A percentile compares a stretch with the other conserved stretches of the same genome.
Conservation (phyloP, 1,140 invertebrate genomes). For the Trigoniulus corallinus region DNA sequence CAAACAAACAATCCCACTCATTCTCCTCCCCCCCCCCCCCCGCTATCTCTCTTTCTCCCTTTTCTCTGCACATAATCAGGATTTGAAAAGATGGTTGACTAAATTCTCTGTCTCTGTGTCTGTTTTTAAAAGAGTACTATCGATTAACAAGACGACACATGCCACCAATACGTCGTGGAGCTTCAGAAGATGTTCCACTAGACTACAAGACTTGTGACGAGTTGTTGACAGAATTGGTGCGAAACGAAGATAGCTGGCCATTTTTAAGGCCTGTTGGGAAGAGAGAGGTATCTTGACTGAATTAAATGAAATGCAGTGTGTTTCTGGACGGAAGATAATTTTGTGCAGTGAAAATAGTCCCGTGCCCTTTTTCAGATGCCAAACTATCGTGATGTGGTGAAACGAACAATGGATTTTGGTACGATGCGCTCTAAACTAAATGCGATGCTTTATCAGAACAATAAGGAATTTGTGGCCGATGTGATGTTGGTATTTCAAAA, state of each 20-base stretch:
- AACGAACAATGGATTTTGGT: slow-evolving; percentile 82
- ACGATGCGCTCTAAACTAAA: slow-evolving; percentile 73
- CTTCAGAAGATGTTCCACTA: slow-evolving; percentile 17
- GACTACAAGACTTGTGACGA: slow-evolving; percentile 48
- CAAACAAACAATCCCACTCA: too few species aligned
- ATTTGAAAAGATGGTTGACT: too few species aligned
- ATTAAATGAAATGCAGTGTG: background rate
- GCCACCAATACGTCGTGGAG: slow-evolving; percentile 4
- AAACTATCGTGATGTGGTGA: slow-evolving; percentile 80
- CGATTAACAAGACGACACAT: background rate
- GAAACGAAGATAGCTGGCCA: slow-evolving; percentile 72
- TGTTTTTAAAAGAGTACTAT: background rate
- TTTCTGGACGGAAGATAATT: background rate
- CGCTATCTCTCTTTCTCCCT: too few species aligned
- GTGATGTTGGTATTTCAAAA: slow-evolving; percentile 72
- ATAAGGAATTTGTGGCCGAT: slow-evolving; percentile 60
- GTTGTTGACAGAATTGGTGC: slow-evolving; percentile 57
- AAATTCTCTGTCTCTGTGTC: background rate
- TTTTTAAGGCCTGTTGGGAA: slow-evolving; percentile 71
- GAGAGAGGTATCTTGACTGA: slow-evolving; percentile 41
- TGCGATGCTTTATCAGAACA: slow-evolving; percentile 51
- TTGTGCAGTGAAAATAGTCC: too few species aligned
- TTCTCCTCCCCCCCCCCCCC: too few species aligned
- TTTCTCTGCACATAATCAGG: too few species aligned
- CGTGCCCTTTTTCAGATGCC: slow-evolving; percentile 47